phyloP scores from a whole-genome alignment of 2,797 vertebrate genomes.

The Neosilurus hyrtlii region DNA sequence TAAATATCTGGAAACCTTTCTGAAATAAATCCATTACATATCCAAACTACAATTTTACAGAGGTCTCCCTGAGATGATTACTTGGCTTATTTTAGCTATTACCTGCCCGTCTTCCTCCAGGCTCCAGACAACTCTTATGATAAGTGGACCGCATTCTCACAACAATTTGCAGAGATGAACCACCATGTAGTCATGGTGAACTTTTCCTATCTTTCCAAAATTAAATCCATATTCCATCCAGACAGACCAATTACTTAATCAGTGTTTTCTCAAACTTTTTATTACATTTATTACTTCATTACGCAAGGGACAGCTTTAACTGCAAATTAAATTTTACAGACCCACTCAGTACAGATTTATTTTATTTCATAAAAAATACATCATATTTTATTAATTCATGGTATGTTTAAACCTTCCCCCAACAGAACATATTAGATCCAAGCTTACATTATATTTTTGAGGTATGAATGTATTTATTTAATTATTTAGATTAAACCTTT shows the following conservation, averaged over 20 bases:
- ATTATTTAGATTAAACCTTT: not conserved
- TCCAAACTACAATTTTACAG: not conserved
- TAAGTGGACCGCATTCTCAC: conserved; percentile 10
- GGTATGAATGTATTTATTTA: not conserved
- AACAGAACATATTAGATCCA: not conserved
- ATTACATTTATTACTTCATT: too few relatives aligned
- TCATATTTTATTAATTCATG: not conserved
- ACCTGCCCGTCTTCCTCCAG: not conserved
- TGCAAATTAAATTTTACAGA: too few relatives aligned
- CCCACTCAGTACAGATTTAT: too few relatives aligned
- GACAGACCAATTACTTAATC: not conserved
- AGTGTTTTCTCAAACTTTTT: too few relatives aligned
- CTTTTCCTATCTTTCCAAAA: not conserved
- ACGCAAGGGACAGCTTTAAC: too few relatives aligned
- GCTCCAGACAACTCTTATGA: conserved; percentile 17
- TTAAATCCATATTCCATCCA: not conserved
- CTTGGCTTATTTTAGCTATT: conserved; percentile 5
- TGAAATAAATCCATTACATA: not conserved
- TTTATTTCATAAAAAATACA: too few relatives aligned
- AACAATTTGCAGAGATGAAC: conserved; percentile 2
- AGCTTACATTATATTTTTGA: not conserved
- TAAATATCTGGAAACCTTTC: not conserved
- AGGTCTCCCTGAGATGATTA: not conserved
- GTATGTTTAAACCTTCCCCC: not conserved
- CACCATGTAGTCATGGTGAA: conserved; percentile 12